phyloP scores from a whole-genome alignment of 2,888 invertebrate genomes.

The Scaptomyza cyrtandrae region DNA sequence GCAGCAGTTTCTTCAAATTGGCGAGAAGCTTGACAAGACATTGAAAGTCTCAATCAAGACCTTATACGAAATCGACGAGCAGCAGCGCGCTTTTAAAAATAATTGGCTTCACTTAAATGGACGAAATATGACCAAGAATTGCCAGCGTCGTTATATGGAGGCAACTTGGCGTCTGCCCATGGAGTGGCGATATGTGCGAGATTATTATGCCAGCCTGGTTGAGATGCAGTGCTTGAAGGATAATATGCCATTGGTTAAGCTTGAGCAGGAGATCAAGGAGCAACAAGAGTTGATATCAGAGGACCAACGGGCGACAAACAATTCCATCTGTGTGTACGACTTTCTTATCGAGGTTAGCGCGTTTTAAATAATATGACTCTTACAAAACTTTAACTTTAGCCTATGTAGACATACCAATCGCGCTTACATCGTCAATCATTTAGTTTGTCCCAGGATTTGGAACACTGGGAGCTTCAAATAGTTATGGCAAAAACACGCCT shows the following conservation, averaged over 20 bases:
- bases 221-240: conserved; percentile 29
- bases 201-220: conserved; percentile 19
- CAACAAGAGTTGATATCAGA: not conserved
- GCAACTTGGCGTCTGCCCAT: conserved; percentile 26
- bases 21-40: conserved; percentile 9
- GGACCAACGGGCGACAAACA: not conserved
- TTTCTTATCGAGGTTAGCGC: conserved; percentile 13
- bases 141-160: not conserved
- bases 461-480: conserved; percentile 25
- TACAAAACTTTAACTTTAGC: too few relatives aligned
- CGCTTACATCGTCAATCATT: not conserved
- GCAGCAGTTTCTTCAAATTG: conserved; percentile 32
- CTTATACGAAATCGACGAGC: not conserved
- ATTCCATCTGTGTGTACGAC: conserved; percentile 7
- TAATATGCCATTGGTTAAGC: not conserved
- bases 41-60: not conserved
- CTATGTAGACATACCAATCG: conserved; percentile 18
- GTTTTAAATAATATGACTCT: too few relatives aligned
- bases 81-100: not conserved
- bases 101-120: conserved; percentile 3
- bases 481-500: not conserved
- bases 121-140: not conserved
- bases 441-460: conserved; percentile 1
- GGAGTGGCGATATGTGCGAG: conserved; percentile 40
- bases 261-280: conserved; percentile 9